Evolutionary conservation across 2,113 vertebrate species (phyloP).

Genomic region (Bothrops jararaca): DNA sequence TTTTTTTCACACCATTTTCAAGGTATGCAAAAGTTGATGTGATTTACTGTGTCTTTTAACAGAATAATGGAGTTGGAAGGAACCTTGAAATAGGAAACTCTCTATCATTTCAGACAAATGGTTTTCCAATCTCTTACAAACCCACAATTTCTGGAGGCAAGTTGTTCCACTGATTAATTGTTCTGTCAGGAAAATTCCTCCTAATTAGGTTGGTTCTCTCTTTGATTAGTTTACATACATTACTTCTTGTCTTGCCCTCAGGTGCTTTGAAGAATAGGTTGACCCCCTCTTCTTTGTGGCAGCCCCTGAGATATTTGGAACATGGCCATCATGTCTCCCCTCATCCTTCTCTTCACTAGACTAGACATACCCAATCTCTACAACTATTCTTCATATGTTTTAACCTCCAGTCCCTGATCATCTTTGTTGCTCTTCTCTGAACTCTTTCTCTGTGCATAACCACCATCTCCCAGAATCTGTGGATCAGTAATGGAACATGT

Average conservation of each 20-base stretch:
- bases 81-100: background rate
- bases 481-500: background rate
- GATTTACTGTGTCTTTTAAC: background rate
- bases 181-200: background rate
- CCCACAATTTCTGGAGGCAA: background rate
- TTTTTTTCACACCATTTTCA: background rate
- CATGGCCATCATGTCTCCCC: background rate
- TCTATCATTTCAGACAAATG: background rate
- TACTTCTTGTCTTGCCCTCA: too few relatives aligned
- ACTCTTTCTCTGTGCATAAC: background rate
- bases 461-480: background rate
- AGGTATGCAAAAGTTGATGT: background rate
- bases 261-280: background rate
- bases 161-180: background rate
- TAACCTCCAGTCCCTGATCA: background rate
- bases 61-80: background rate
- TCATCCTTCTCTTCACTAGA: too few relatives aligned
- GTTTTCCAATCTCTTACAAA: background rate
- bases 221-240: background rate
- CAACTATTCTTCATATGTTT: background rate
- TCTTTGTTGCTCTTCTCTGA: background rate
- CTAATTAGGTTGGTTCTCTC: background rate
- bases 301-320: background rate
- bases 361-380: too few relatives aligned
- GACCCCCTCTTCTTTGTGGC: background rate